Percentiles rank a stretch among this genome's conserved stretches.
phyloP scores from a whole-genome alignment of 2,797 vertebrate genomes.

The Myotis daubentonii region DNA sequence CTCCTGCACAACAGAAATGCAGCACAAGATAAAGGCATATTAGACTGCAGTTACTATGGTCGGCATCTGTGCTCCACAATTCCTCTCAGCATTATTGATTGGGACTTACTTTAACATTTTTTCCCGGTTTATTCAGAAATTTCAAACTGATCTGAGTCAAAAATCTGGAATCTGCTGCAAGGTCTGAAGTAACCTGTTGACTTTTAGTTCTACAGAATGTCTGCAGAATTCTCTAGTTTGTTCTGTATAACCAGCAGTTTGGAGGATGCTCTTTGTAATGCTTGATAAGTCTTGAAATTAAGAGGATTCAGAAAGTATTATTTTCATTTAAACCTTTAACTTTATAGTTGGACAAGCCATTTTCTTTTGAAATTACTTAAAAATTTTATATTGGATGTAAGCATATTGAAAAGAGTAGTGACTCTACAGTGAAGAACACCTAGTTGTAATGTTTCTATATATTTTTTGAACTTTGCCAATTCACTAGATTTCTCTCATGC shows the following conservation, averaged over 20 bases:
- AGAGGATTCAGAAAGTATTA: background rate
- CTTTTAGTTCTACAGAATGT: background rate
- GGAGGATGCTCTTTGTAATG: background rate
- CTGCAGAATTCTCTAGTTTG: background rate
- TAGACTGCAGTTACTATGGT: background rate
- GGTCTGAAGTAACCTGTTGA: background rate
- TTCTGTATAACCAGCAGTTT: background rate
- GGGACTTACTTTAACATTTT: background rate
- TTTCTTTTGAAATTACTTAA: conserved; percentile 21
- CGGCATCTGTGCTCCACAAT: background rate
- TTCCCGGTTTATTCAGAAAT: background rate
- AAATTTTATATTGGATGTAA: background rate
- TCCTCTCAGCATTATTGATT: background rate
- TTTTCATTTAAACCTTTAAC: background rate
- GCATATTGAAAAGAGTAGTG: background rate
- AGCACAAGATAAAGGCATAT: background rate
- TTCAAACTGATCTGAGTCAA: background rate
- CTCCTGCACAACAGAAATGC: background rate
- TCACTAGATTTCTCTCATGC: background rate
- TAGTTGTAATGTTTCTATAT: background rate
- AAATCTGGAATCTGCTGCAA: background rate
- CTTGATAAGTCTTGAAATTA: background rate
- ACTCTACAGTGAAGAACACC: background rate
- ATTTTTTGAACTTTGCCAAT: background rate
- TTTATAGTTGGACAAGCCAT: background rate